Conservation (phyloP, 2,888 invertebrate genomes). For the Periphyllus acericola region DNA sequence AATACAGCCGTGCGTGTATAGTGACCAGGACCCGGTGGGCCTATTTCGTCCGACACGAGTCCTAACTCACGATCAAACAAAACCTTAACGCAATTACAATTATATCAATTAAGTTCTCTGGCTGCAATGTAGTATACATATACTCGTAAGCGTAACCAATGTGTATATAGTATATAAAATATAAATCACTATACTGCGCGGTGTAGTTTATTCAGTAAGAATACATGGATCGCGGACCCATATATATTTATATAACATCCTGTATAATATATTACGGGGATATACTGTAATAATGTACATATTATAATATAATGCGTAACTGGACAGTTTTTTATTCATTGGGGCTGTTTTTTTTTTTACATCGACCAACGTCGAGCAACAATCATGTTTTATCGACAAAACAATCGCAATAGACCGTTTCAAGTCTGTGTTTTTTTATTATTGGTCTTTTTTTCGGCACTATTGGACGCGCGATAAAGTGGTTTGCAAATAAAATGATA, state of each 20-base stretch:
- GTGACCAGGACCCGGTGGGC: background rate
- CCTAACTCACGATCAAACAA: conserved; percentile 16
- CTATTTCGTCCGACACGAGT: background rate
- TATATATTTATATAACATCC: background rate
- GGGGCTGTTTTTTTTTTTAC: background rate
- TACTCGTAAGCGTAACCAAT: too few relatives aligned
- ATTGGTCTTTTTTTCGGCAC: background rate
- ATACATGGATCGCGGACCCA: too few relatives aligned
- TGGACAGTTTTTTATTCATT: conserved; percentile 12
- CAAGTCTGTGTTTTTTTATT: background rate
- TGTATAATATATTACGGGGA: background rate
- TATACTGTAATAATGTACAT: background rate
- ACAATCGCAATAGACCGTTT: conserved; percentile 13
- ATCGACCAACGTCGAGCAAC: background rate
- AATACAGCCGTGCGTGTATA: too few relatives aligned
- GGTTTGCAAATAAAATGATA: conserved; percentile 26
- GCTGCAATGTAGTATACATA: too few relatives aligned
- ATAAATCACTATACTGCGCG: too few relatives aligned
- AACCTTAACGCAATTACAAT: conserved; percentile 14
- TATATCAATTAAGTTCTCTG: conserved; percentile 4
- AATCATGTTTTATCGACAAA: conserved; percentile 9
- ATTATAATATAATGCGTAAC: conserved; percentile 4
- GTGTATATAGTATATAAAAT: too few relatives aligned
- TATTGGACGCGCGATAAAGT: conserved; percentile 9
- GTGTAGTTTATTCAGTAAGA: too few relatives aligned